Evolutionary conservation across 2,113 vertebrate species (phyloP).

Genomic region (Lipotes vexillifer): DNA sequence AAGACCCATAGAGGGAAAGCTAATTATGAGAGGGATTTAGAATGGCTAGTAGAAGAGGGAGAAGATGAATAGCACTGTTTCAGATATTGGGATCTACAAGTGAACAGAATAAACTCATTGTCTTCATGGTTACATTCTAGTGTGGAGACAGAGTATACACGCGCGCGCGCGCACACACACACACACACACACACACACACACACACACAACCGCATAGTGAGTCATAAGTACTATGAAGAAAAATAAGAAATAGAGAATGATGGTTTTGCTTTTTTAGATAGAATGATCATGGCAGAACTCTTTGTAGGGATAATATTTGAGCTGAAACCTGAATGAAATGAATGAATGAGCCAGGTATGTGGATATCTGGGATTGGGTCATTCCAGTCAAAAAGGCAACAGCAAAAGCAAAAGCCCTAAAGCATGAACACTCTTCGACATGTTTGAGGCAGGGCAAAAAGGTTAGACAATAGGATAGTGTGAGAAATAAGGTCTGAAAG

Average conservation of each 20-base stretch:
- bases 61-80: not conserved
- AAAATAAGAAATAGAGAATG: not conserved
- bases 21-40: not conserved
- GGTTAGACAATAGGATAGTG: not conserved
- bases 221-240: not conserved
- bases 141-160: not conserved
- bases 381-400: not conserved
- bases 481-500: not conserved
- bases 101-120: not conserved
- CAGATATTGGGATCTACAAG: not conserved
- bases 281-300: not conserved
- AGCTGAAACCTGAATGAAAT: not conserved
- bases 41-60: not conserved
- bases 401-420: not conserved
- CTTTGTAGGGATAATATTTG: not conserved
- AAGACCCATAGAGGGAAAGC: not conserved
- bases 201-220: no score
- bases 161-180: not conserved
- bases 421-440: not conserved
- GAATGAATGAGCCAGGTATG: not conserved
- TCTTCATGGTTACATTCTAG: not conserved
- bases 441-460: not conserved
- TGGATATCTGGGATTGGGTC: not conserved
- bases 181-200: not conserved
- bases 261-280: not conserved